Base-by-base conservation (phyloP, 2,797 vertebrate species). In the Halcyon badia region DNA sequence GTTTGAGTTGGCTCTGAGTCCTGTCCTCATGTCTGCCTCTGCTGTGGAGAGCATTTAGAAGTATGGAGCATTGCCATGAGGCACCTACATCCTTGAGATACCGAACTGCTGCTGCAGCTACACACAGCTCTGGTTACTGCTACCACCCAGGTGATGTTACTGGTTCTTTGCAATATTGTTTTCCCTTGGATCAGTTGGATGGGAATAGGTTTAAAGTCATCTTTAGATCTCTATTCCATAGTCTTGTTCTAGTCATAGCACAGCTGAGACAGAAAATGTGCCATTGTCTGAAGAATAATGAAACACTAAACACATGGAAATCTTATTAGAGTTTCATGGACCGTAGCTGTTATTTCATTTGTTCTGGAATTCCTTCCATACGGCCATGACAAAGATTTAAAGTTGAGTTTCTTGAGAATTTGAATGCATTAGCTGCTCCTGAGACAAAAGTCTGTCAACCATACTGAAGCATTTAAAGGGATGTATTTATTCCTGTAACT, bases 311-410 rank as follows among this genome's bases (percentile, higher is more conserved):
- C 57, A 49, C 0, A 4, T 91, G 80, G 82, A 93, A 95, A 96
- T 93, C 76, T 73, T 89, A 25, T 97, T 93, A 86, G 65, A 91
- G 73, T 91, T 96, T 89, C 58, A 26, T 62, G 76, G 76, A 83
- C 76, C 1, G 0, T 92, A 88, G 89, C 87, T 96, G 87, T 94
- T 76, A 87, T 91, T 96, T 93, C 46, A 73, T 94, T 95, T 95
- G 80, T 81, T 88, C 80, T 90, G 87, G 52, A 96, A 76, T 95
- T 95, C 72, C 62, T 88, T 96, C 70, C 56, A 37, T 91, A 76
- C 2, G 1, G 25, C 46, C n/a, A 41, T 75, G 58, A 60, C 84
- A 93, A 61, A 90, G 72, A 58, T 86, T 95, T 93, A 78, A 86
- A 58, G 65, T 72, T 96, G 46, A 72, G 28, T 76, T 92, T 79